These are phyloP conservation scores for Okapia johnstoni DNA, from an alignment of 2,113 vertebrate species.

Conservation along the genomic window DNA sequence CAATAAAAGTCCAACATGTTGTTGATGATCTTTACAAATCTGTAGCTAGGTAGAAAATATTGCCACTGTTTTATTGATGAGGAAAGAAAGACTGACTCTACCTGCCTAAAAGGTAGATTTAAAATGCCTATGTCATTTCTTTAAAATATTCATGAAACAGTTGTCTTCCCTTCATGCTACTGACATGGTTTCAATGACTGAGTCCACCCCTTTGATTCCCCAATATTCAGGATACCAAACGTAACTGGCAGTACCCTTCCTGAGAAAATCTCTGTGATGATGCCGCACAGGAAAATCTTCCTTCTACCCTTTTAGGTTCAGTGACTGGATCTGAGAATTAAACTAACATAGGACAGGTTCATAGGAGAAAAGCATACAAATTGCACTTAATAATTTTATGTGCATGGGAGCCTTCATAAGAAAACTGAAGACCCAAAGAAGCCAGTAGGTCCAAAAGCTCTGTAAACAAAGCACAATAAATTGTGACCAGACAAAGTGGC, in stretches of 20 bases:
- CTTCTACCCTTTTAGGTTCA: not conserved
- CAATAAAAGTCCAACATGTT: not conserved
- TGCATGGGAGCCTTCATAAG: not conserved
- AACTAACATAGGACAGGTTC: not conserved
- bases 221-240: not conserved
- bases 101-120: not conserved
- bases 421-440: not conserved
- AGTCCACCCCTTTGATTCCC: not conserved
- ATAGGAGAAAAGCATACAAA: not conserved
- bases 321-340: not conserved
- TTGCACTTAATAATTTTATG: not conserved
- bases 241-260: not conserved
- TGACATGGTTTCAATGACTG: not conserved
- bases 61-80: not conserved
- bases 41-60: not conserved
- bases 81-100: not conserved
- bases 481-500: not conserved
- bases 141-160: not conserved
- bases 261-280: not conserved
- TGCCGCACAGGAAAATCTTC: rapidly evolving
- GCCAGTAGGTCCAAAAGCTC: not conserved
- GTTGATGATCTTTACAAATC: not conserved
- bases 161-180: not conserved
- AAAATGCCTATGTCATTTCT: not conserved
- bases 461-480: not conserved